Base-by-base conservation (phyloP, 2,888 invertebrate species). In the Margaritifera margaritifera region DNA sequence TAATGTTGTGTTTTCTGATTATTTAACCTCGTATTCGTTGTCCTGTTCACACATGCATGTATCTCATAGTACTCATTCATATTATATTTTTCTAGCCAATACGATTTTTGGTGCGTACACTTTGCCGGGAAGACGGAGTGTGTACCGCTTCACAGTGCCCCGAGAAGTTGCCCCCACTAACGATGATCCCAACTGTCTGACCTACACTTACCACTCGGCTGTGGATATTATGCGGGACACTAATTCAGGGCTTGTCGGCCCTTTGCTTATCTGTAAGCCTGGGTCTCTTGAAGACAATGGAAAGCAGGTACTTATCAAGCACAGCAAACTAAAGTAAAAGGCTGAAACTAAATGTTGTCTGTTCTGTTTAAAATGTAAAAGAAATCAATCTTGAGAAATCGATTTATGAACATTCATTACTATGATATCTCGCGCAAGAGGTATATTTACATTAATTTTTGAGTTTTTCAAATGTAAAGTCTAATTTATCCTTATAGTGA, bases 181-280 rank as follows among this genome's bases (percentile, higher is more conserved):
- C 20, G 70, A 72, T 27, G 81, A 81, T 31, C 75, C 76, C 2
- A 77, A 80, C 27, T 83, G 83, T 65, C 64, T 75, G 0, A 76
- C 77, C 1, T 78, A 75, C 69, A 75, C 78, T 56, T 83, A 83
- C 66, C 77, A 78, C 53, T 83, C 83, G 25, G 77, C 77, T 22
- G 79, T 80, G 19, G 80, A 83, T 57, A 61, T 75, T 31, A 72
- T 77, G 22, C 77, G 70, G 61, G 83, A 83, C 67, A 71, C 77
- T 11, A 76, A 79, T 67, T 75, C 80, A 6, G 83, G 83, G 6
- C 63, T 83, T 4, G 69, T 81, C 2, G 83, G 81, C 8, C 78
- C 81, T 15, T 64, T 83, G 22, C 68, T 83, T 15, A 73, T 83
- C 24, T 83, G 83, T 59, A 77, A 77, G 57, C 71, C 72, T 25